Evolutionary conservation across 2,888 invertebrate species (phyloP).

Genomic region (Nomada ferruginata): DNA sequence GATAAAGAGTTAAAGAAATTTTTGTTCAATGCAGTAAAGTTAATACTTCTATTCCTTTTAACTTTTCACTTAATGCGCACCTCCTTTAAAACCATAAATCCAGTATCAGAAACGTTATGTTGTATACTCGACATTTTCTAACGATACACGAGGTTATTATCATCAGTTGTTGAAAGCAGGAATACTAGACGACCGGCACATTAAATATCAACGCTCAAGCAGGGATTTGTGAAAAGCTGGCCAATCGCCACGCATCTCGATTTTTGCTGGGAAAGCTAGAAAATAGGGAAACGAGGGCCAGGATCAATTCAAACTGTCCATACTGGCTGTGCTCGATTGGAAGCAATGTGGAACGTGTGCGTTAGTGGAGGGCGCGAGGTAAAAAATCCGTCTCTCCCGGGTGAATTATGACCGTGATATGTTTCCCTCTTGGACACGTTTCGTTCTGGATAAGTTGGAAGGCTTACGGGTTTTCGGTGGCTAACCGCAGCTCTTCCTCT

Average conservation of each 20-base stretch:
- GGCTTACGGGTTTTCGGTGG: neutral
- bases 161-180: slow-evolving; percentile 54
- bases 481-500: neutral
- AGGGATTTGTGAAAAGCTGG: slow-evolving; percentile 53
- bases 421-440: slow-evolving; percentile 24
- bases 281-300: slow-evolving; percentile 24
- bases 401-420: slow-evolving; percentile 52
- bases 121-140: slow-evolving; percentile 12
- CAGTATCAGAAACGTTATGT: slow-evolving; percentile 1
- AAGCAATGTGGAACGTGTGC: slow-evolving; percentile 16
- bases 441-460: slow-evolving; percentile 16
- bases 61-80: slow-evolving; percentile 17
- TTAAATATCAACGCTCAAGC: slow-evolving; percentile 52
- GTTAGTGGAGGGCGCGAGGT: neutral
- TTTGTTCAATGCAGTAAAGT: too few relatives aligned
- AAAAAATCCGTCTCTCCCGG: neutral
- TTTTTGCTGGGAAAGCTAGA: slow-evolving; percentile 26
- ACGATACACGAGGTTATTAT: slow-evolving; percentile 57
- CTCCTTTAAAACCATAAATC: neutral
- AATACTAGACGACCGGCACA: slow-evolving; percentile 52
- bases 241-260: slow-evolving; percentile 56
- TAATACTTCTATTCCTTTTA: too few relatives aligned
- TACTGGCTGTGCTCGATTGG: neutral
- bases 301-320: slow-evolving; percentile 31
- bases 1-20: too few relatives aligned